Conservation (phyloP, 2,888 invertebrate genomes). For the Sminthurinus aureus region DNA sequence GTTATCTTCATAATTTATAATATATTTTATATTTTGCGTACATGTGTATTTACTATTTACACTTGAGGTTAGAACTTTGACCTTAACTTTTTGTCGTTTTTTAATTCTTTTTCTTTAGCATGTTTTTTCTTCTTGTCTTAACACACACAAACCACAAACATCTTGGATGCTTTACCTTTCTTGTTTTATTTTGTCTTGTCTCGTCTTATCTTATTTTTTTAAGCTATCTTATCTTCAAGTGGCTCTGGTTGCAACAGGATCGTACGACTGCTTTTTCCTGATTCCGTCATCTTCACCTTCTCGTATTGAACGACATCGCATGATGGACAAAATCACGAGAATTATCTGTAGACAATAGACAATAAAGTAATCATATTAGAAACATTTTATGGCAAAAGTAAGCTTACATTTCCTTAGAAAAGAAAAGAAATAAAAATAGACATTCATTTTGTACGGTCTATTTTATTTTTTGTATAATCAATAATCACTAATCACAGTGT, state of each 20-base stretch:
- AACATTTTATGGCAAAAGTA: neutral
- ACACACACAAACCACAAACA: neutral
- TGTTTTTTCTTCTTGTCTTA: too few relatives aligned
- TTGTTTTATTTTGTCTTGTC: neutral
- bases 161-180: neutral
- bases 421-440: too few relatives aligned
- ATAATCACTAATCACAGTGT: too few relatives aligned
- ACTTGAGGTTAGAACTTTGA: too few relatives aligned
- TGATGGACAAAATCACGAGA: constrained; percentile 29
- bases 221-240: neutral
- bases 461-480: too few relatives aligned
- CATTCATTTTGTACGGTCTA: too few relatives aligned
- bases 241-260: constrained; percentile 27
- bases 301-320: constrained; percentile 22
- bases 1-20: too few relatives aligned
- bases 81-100: too few relatives aligned
- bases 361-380: neutral
- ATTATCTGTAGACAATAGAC: constrained; percentile 29
- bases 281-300: constrained; percentile 11
- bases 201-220: neutral
- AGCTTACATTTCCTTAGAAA: too few relatives aligned
- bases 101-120: too few relatives aligned
- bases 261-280: constrained; percentile 23
- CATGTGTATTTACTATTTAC: too few relatives aligned
- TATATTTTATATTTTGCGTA: too few relatives aligned